These are phyloP conservation scores for Meiosimyza decipiens DNA, from an alignment of 2,888 invertebrate genomes.

Conservation along the genomic window DNA sequence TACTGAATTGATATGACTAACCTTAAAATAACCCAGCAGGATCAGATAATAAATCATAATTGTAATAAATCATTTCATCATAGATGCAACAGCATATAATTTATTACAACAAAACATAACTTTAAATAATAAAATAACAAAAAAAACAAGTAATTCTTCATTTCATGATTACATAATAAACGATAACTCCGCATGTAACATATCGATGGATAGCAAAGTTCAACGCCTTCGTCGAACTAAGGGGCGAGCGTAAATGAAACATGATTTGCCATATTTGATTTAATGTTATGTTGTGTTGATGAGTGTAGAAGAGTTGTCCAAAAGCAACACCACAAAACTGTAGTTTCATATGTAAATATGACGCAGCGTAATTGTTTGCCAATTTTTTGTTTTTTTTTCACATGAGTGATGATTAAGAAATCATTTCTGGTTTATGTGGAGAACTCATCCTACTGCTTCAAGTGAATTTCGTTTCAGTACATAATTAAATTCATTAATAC, in stretches of 20 bases:
- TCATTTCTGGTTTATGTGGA: not conserved
- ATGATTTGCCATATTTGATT: conserved; percentile 16
- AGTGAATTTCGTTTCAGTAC: no score
- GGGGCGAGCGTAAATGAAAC: conserved; percentile 2
- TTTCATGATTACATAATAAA: not conserved
- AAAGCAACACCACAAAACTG: conserved; percentile 16
- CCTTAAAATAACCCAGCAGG: no score
- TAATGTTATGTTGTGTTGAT: conserved; percentile 10
- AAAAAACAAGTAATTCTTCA: not conserved
- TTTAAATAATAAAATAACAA: not conserved
- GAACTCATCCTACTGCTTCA: not conserved
- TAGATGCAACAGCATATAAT: no score
- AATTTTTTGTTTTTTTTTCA: not conserved
- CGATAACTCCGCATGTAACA: not conserved
- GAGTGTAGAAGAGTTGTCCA: conserved; percentile 14
- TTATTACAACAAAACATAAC: no score
- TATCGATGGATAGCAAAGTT: not conserved
- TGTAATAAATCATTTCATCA: no score
- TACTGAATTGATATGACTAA: no score
- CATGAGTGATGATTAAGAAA: not conserved
- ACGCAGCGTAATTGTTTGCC: not conserved
- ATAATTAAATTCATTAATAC: no score
- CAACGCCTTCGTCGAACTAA: conserved; percentile 16
- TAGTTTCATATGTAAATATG: conserved; percentile 12
- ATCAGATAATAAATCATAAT: no score